Evolutionary conservation across 37 sponge, comb jelly and placozoan genomes (phyloP).

Genomic region (Theonella swinhoei): DNA sequence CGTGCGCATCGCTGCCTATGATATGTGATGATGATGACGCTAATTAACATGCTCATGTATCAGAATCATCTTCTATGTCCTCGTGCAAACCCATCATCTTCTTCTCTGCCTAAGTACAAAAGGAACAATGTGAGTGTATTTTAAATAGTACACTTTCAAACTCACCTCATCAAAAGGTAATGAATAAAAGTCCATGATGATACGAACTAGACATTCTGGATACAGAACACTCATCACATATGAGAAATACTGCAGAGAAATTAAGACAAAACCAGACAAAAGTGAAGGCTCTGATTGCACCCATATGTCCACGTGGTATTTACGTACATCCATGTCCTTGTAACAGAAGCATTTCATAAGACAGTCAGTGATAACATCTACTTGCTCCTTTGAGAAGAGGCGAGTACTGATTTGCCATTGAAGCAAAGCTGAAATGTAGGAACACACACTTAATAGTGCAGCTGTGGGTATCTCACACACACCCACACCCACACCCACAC

Average conservation of each 20-base stretch:
- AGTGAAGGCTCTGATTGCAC: background rate
- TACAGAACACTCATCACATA: conserved; percentile 62
- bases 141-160: no score
- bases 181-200: conserved; percentile 33
- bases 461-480: no score
- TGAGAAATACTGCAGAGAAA: conserved; percentile 21
- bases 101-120: background rate
- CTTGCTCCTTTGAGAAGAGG: conserved; percentile 40
- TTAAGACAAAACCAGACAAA: background rate
- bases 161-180: conserved; percentile 40
- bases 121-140: no score
- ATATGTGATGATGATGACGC: no score
- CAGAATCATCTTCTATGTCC: background rate
- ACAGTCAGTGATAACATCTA: conserved; percentile 6
- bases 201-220: conserved; percentile 42
- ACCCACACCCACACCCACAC: no score
- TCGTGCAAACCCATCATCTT: background rate
- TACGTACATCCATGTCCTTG: conserved; percentile 45
- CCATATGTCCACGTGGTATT: background rate
- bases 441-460: background rate
- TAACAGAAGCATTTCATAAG: conserved; percentile 52
- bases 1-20: no score
- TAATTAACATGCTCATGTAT: no score
- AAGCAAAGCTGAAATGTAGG: conserved; percentile 24
- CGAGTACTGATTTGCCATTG: conserved; percentile 1